Percentiles rank a stretch among this genome's conserved stretches.
These are phyloP conservation scores for Epinotia nisella DNA, from an alignment of 2,888 invertebrate species.

Conservation along the genomic window DNA sequence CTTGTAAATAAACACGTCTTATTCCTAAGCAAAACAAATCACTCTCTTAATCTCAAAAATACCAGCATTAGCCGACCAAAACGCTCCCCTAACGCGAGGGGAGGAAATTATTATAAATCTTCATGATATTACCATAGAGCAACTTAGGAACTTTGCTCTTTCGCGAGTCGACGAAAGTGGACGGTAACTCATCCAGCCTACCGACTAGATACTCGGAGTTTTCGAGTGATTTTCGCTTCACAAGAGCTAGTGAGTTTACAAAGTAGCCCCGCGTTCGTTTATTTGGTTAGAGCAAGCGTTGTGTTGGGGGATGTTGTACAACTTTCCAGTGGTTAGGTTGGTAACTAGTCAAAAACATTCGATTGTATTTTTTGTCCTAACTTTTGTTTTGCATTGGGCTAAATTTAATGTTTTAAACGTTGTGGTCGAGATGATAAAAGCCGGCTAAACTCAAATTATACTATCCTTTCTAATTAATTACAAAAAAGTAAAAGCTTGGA, in stretches of 20 bases:
- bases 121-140: slow-evolving; percentile 82
- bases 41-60: slow-evolving; percentile 35
- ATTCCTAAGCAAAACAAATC: slow-evolving; percentile 23
- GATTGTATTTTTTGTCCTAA: too few species aligned
- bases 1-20: too few species aligned
- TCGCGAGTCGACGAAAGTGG: slow-evolving; percentile 79
- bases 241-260: slow-evolving; percentile 2
- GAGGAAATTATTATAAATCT: slow-evolving; percentile 83
- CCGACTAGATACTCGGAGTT: slow-evolving; percentile 65
- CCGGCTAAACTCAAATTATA: too few species aligned
- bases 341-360: too few species aligned
- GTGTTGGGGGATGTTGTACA: too few species aligned
- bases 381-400: too few species aligned
- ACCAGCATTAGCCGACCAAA: slow-evolving; percentile 66
- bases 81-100: slow-evolving; percentile 71
- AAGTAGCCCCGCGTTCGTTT: not conserved
- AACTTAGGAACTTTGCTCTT: slow-evolving; percentile 81
- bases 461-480: too few species aligned
- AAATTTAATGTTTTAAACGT: too few species aligned
- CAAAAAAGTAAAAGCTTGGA: too few species aligned
- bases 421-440: too few species aligned
- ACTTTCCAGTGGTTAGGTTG: too few species aligned
- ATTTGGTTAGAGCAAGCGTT: not conserved
- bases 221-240: slow-evolving; percentile 51
- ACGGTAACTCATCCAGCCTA: slow-evolving; percentile 76